These are phyloP conservation scores for Anarhynchus alexandrinus DNA, from an alignment of 2,113 vertebrate genomes.

Conservation along the genomic window DNA sequence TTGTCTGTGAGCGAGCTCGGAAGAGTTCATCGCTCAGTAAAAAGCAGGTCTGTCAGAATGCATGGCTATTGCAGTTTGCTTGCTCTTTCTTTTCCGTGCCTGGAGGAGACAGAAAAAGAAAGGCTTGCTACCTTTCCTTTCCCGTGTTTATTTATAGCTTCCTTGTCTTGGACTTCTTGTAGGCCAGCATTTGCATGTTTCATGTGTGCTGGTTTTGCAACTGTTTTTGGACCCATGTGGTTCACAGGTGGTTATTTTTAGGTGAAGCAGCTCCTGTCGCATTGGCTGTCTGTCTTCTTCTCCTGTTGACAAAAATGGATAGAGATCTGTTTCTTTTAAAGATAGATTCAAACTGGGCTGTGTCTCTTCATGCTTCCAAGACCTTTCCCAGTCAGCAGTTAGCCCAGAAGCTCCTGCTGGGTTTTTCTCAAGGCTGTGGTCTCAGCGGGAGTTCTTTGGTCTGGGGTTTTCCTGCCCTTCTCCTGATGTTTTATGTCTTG, in stretches of 20 bases:
- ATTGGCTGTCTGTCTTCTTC: not conserved
- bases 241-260: conserved; percentile 36
- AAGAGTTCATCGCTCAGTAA: not conserved
- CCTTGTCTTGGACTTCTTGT: not conserved
- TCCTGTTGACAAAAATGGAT: not conserved
- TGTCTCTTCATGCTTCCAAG: not conserved
- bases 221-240: not conserved
- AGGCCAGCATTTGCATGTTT: not conserved
- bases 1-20: not conserved
- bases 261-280: not conserved
- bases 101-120: not conserved
- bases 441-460: not conserved
- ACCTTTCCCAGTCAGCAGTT: not conserved
- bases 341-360: not conserved
- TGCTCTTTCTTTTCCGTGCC: not conserved
- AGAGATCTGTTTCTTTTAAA: conserved; percentile 2
- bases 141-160: not conserved
- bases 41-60: not conserved
- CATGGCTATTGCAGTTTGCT: not conserved
- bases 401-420: conserved; percentile 4
- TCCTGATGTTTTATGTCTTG: not conserved
- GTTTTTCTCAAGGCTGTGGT: not conserved
- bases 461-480: not conserved
- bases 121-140: not conserved
- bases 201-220: not conserved